phyloP scores from a whole-genome alignment of 2,888 invertebrate genomes.

The Tanypteryx hageni region DNA sequence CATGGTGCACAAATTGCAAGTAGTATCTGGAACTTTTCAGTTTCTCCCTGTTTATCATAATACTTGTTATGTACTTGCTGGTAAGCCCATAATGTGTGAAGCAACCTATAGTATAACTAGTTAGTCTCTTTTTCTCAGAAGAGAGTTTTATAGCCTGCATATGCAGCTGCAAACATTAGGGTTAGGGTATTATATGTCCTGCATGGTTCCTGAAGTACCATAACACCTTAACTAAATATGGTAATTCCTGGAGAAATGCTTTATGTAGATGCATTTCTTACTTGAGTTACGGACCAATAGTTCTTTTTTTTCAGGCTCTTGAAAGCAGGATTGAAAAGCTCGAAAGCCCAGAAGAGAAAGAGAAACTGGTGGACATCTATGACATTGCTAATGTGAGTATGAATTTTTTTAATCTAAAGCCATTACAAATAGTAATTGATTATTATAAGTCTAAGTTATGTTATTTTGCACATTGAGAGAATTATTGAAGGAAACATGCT shows the following conservation, averaged over 20 bases:
- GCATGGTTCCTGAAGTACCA: constrained; percentile 33
- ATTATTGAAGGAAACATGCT: too few species aligned
- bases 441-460: too few species aligned
- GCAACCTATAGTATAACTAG: constrained; percentile 30
- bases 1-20: constrained; percentile 31
- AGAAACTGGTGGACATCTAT: constrained; percentile 66
- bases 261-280: background rate
- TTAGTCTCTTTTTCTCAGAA: background rate
- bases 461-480: too few species aligned
- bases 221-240: background rate
- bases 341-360: constrained; percentile 68
- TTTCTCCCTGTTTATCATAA: background rate
- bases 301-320: constrained; percentile 67
- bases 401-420: too few species aligned
- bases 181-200: background rate
- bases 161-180: constrained; percentile 20
- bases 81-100: constrained; percentile 12
- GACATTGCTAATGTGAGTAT: constrained; percentile 50
- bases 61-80: background rate
- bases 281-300: background rate
- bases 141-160: background rate
- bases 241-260: background rate
- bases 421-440: too few species aligned
- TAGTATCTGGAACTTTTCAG: background rate
- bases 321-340: constrained; percentile 68